Conservation (phyloP, 2,113 vertebrate genomes). For the Gallinago jamesoni region DNA sequence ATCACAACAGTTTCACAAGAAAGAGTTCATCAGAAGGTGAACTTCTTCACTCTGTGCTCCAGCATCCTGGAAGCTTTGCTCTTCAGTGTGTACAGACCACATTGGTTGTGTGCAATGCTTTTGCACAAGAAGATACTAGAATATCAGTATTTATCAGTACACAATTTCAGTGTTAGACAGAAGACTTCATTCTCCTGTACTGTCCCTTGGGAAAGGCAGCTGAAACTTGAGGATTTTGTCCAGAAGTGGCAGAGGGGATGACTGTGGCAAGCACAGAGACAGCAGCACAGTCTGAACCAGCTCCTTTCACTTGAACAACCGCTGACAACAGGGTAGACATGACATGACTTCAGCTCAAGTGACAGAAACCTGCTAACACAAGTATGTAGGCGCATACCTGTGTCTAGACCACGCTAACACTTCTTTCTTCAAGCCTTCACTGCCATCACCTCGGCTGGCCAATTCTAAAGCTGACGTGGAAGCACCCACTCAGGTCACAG, state of each 20-base stretch:
- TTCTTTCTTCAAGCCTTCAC: not conserved
- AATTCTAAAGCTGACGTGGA: not conserved
- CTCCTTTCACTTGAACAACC: not conserved
- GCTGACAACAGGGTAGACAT: not conserved
- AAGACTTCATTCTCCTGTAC: not conserved
- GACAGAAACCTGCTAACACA: not conserved
- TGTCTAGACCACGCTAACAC: not conserved
- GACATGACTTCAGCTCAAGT: not conserved
- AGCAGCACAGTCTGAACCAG: not conserved
- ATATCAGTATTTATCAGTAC: too few species aligned
- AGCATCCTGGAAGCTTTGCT: not conserved
- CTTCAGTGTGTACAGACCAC: not conserved
- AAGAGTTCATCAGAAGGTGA: not conserved
- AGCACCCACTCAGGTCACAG: not conserved
- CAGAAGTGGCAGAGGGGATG: not conserved
- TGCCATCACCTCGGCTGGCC: not conserved
- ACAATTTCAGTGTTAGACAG: not conserved
- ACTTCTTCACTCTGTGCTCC: not conserved
- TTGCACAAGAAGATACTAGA: not conserved
- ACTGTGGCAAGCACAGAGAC: not conserved
- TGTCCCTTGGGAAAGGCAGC: not conserved
- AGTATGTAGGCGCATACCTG: not conserved
- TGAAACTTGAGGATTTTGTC: not conserved
- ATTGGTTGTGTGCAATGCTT: not conserved
- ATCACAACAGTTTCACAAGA: not conserved